A percentile compares a stretch with the other conserved stretches of the same genome.
Evolutionary conservation across 2,113 vertebrate species (phyloP).

Genomic region (Eulemur macaco): DNA sequence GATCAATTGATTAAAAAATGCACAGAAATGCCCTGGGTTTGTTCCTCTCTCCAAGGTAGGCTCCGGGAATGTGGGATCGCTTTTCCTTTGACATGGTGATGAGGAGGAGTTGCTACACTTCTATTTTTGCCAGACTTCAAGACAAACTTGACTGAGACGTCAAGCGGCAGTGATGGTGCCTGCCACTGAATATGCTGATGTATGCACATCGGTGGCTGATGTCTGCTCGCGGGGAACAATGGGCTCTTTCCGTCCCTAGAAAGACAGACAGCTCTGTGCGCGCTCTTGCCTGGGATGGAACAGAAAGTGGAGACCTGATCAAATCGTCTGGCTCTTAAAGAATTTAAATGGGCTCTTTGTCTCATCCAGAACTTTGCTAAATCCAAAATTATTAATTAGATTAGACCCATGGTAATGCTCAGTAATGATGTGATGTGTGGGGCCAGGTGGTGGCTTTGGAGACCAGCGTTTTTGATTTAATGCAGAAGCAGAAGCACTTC

Average conservation of each 20-base stretch:
- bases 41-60: background rate
- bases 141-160: constrained; percentile 66
- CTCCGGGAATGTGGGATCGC: background rate
- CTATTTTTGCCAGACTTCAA: constrained; percentile 65
- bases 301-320: background rate
- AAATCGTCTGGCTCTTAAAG: background rate
- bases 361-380: background rate
- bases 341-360: constrained; percentile 27
- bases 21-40: background rate
- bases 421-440: background rate
- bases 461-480: background rate
- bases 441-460: accelerated
- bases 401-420: background rate
- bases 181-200: constrained; percentile 64
- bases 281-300: background rate
- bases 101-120: background rate
- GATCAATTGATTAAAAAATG: background rate
- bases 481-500: background rate
- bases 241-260: constrained; percentile 11
- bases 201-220: constrained; percentile 45
- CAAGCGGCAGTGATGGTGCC: constrained; percentile 13
- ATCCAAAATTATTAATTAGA: background rate
- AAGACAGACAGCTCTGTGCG: constrained; percentile 58
- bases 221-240: constrained; percentile 52
- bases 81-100: constrained; percentile 33